phyloP scores from a whole-genome alignment of 23 tunicate species.

The Pegea sp. region DNA sequence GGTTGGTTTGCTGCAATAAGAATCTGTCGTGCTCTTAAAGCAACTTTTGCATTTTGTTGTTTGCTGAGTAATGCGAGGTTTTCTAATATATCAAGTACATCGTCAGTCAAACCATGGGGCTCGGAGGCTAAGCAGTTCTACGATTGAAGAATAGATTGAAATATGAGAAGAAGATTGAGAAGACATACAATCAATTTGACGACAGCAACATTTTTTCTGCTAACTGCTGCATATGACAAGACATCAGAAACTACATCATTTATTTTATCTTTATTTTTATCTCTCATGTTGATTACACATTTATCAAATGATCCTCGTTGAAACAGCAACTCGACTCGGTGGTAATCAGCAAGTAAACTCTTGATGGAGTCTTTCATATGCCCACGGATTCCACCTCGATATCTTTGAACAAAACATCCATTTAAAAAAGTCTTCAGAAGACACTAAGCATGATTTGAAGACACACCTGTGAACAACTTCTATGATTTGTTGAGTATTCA shows the following conservation, averaged over 20 bases:
- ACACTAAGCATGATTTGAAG: no score
- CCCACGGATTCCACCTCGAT: constrained; percentile 85
- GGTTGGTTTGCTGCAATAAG: constrained; percentile 96
- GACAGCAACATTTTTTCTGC: constrained; percentile 48
- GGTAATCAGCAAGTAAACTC: constrained; percentile 42
- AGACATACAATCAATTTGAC: constrained; percentile 64
- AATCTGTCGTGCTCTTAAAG: constrained; percentile 80
- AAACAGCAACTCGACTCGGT: constrained; percentile 71
- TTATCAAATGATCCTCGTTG: constrained; percentile 95
- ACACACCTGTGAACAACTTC: constrained; percentile 63
- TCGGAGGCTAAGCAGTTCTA: constrained; percentile 55
- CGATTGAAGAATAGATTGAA: no score
- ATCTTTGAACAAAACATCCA: no score
- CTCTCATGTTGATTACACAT: constrained; percentile 60
- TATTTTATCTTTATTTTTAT: constrained; percentile 43
- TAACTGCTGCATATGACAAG: constrained; percentile 55
- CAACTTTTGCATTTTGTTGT: constrained; percentile 78
- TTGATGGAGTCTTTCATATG: constrained; percentile 59
- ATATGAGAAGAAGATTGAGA: no score
- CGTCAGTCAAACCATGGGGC: constrained; percentile 35
- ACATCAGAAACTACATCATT: constrained; percentile 55
- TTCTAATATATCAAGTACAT: constrained; percentile 27
- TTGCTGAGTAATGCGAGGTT: constrained; percentile 60
- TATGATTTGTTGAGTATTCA: constrained; percentile 71
- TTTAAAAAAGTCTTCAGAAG: no score